These are phyloP conservation scores for Drosophila rubida DNA, from an alignment of 2,888 invertebrate species.

Conservation along the genomic window DNA sequence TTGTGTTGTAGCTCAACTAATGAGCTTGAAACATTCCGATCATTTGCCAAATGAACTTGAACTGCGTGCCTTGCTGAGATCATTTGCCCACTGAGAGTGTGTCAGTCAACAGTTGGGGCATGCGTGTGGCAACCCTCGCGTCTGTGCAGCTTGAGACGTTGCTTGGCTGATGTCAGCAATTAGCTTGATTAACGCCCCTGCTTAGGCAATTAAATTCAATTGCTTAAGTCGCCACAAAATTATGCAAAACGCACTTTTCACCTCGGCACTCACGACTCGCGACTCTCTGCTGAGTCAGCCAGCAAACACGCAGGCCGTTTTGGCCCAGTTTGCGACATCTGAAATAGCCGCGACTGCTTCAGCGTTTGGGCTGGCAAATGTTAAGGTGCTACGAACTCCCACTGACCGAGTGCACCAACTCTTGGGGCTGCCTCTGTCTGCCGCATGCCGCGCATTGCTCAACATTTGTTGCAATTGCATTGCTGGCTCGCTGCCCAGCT, in stretches of 20 bases:
- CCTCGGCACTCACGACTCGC: conserved; percentile 21
- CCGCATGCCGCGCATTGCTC: conserved; percentile 50
- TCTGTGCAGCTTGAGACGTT: conserved; percentile 21
- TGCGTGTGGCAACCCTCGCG: conserved; percentile 39
- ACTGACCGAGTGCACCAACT: conserved; percentile 56
- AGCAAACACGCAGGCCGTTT: conserved; percentile 17
- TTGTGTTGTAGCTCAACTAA: background rate
- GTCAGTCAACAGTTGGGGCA: no score
- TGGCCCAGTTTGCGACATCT: conserved; percentile 43
- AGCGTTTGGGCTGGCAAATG: conserved; percentile 41
- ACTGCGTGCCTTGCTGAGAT: background rate
- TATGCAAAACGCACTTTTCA: conserved; percentile 65
- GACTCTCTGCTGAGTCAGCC: conserved; percentile 31
- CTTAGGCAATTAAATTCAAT: conserved; percentile 63
- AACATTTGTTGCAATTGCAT: conserved; percentile 21
- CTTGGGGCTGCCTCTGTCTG: conserved; percentile 15
- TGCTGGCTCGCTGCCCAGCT: conserved; percentile 45
- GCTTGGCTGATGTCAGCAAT: conserved; percentile 64
- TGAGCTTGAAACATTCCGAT: background rate
- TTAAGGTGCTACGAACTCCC: conserved; percentile 69
- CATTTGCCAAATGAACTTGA: conserved; percentile 2
- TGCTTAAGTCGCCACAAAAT: conserved; percentile 50
- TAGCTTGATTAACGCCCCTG: conserved; percentile 64
- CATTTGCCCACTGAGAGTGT: no score
- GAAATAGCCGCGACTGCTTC: conserved; percentile 12